Base-by-base conservation (phyloP, 2,888 invertebrate genomes). In the Erebia aethiops region DNA sequence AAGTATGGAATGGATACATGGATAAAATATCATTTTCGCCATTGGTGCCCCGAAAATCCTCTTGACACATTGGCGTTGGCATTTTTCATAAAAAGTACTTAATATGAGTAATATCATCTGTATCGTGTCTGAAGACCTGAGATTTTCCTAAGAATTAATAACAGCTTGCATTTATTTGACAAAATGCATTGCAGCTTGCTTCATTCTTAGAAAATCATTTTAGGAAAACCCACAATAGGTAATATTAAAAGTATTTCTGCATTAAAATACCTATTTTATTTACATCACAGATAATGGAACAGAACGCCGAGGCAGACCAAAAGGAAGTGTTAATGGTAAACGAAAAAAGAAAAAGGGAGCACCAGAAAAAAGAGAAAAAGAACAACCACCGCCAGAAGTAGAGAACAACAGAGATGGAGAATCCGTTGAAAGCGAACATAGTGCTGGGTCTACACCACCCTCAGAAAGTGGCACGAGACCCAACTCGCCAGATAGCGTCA, bases 351-450 rank as follows among this genome's bases (percentile, higher is more conserved):
- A 88, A 82, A 92, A 90, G 80, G 75, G 81, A 49, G 82, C 79
- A 1, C 84, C 84, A 7, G 91, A 92, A 84, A 88, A 92, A 74
- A 84, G 87, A 2, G 91, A 90, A 74, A 90, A 91, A 60, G 92
- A 89, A 71, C 85, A 84, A 52, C 89, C 86, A 49, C 89, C 89
- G 9, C 94, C 92, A 70, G 94, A 94, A 76, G 87, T 85, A 13
- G 94, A 94, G 74, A 90, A 91, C 71, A 93, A 92, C 52, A 94
- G 94, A 78, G 94, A 94, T 9, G 87, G 82, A 5, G 92, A 93
- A 72, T 92, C 90, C 0, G 83, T 85, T 0, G 92, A 87, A 69
- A 93, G 92, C 74, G 91, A 91, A 51, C 91, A 88, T 72, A 93
- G 92, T 73, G 87, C 86, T 4, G 89, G 87, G 0, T 93, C 92